Conservation (phyloP, 1,140 invertebrate species). For the Oppia nitens region DNA sequence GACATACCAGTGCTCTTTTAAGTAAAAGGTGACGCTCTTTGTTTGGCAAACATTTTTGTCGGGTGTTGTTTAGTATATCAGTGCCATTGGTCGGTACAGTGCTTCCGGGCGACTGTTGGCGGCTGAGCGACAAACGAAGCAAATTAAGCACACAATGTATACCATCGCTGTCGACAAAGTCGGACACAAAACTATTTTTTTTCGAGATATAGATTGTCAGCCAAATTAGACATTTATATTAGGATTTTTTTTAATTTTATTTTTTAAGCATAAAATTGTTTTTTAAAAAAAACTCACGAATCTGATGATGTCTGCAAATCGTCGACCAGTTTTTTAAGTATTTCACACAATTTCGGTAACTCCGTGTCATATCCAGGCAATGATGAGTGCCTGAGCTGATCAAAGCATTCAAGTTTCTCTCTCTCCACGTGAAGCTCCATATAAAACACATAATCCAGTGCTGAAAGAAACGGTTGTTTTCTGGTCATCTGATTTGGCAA, state of each 20-base stretch:
- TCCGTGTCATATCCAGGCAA: constrained; percentile 5
- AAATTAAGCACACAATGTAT: constrained; percentile 18
- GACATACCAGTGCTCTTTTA: constrained; percentile 15
- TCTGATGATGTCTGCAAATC: constrained; percentile 14
- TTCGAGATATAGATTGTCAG: not conserved
- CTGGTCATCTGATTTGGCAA: constrained; percentile 9
- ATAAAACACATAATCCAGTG: constrained; percentile 19
- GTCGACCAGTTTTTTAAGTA: constrained; percentile 17
- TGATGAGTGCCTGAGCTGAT: not conserved
- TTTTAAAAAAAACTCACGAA: no score
- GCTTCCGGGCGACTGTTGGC: constrained; percentile 23
- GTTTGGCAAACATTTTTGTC: constrained; percentile 1
- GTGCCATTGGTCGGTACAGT: not conserved
- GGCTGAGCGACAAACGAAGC: constrained; percentile 33
- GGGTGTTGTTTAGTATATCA: not conserved
- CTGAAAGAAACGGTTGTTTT: constrained; percentile 15
- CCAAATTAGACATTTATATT: not conserved
- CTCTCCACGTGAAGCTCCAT: constrained; percentile 17
- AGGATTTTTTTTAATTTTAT: not conserved
- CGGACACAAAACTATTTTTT: constrained; percentile 18
- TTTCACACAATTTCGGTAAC: constrained; percentile 15
- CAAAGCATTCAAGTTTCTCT: constrained; percentile 10
- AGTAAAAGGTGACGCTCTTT: constrained; percentile 9
- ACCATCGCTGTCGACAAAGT: constrained; percentile 18
- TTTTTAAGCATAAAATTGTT: no score